phyloP scores from a whole-genome alignment of 2,797 vertebrate genomes.

The Macroramphosus scolopax region DNA sequence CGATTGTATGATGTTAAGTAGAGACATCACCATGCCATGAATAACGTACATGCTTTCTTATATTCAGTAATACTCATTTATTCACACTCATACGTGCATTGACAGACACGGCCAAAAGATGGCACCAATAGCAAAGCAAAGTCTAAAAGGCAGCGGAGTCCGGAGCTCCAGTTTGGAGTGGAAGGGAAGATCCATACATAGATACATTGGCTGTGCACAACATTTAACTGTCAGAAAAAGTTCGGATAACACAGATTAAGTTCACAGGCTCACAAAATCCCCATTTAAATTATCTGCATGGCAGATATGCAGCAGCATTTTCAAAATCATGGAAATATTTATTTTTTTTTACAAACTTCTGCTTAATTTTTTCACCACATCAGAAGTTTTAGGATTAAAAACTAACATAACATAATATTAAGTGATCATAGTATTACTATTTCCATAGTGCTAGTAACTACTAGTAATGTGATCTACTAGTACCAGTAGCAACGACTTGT shows the following conservation, averaged over 20 bases:
- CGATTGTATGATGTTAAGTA: conserved; percentile 19
- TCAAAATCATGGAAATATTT: conserved; percentile 16
- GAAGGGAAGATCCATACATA: conserved; percentile 7
- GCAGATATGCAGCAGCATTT: conserved; percentile 28
- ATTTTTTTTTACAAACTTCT: conserved; percentile 1
- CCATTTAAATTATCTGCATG: conserved; percentile 23
- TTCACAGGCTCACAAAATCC: conserved; percentile 13
- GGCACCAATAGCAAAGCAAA: conserved; percentile 32
- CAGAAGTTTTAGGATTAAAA: too few species aligned
- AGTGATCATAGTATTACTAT: too few species aligned
- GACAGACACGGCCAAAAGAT: conserved; percentile 40
- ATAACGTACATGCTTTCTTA: too few species aligned
- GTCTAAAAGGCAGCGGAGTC: background rate
- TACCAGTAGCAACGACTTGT: too few species aligned
- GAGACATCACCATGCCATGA: background rate
- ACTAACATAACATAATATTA: too few species aligned
- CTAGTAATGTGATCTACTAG: too few species aligned
- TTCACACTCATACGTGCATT: conserved; percentile 3
- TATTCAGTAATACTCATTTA: background rate
- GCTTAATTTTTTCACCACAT: too few species aligned
- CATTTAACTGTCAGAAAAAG: background rate
- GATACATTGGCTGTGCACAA: conserved; percentile 1
- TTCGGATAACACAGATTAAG: conserved; percentile 10
- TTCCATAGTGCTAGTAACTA: too few species aligned
- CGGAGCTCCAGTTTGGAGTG: background rate